Base-by-base conservation (phyloP, 1,140 invertebrate species). In the Euura saliciscinereae region DNA sequence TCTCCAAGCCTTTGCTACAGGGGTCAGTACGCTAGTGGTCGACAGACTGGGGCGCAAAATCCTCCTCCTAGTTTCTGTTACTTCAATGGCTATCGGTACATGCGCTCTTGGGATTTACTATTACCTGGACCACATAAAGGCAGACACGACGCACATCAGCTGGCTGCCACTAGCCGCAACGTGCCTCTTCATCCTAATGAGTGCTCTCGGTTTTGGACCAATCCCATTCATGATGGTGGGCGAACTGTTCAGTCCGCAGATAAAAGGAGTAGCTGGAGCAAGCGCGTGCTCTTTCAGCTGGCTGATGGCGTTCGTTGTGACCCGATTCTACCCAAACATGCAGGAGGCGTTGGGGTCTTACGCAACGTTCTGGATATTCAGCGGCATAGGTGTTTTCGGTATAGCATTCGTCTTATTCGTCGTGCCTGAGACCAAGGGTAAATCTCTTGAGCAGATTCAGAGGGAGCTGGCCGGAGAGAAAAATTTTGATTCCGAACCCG, bases 361-460 rank as follows among this genome's bases (percentile, higher is more conserved):
- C 44, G 90, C 89, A 44, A 91, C 93, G 11, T 98, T 97, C 84
- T 97, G 93, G 91, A 82, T 96, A 13, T 98, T 96, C 81, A 90
- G 93, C 5, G 90, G 86, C 4, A 88, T 96, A 66, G 93, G 94
- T 70, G 82, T 90, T 0, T 2, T 94, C 10, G 94, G 94, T 6
- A 89, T 91, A 44, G 69, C 94, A 3, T 95, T 97, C 76, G 91
- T 96, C 13, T 91, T 91, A 75, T 88, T 94, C 66, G 82, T 95
- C 28, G 91, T 98, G 4, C 95, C 96, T 0, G 97, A 98, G 86
- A 98, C 96, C 0, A 97, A 97, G 87, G 96, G 96, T 7, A 96
- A 95, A 84, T 92, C 91, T 64, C 86, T 97, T 3, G 93, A 97
- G 69, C 93, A 97, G 84, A 95, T 98, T 79, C 93, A 94, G 83